Base-by-base conservation (phyloP, 1,140 invertebrate species). In the Liolophura sinensis region DNA sequence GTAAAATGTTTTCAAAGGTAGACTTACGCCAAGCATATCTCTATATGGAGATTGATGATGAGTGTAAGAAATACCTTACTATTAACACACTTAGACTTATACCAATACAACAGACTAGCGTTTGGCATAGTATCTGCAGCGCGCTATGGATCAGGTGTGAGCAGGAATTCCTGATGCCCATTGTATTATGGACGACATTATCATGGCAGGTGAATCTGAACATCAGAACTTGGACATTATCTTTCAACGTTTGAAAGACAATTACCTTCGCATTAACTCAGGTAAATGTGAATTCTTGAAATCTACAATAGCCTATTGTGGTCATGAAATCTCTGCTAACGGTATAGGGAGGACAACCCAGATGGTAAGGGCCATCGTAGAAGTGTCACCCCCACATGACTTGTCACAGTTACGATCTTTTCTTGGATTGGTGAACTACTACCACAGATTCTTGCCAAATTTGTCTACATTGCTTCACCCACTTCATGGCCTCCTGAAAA, bases 111-210 rank as follows among this genome's bases (percentile, higher is more conserved):
- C 48, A 64, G 85, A 9, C 65, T 89, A n/a, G 15, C 47, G 6
- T 88, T 87, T 78, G 86, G 85, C 18, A 80, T 88, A 9, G 80
- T 84, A 65, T 80, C 79, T n/a, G 86, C 86, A n/a, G n/a, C n/a
- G n/a, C n/a, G n/a, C n/a, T n/a, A n/a, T n/a, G n/a, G n/a, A n/a
- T n/a, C n/a, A n/a, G n/a, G n/a, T n/a, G n/a, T n/a, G n/a, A n/a
- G n/a, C n/a, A n/a, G n/a, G n/a, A n/a, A n/a, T n/a, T n/a, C n/a
- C n/a, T n/a, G n/a, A n/a, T n/a, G n/a, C n/a, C 1, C 85, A 86
- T 25, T 71, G 77, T n/a, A 82, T 86, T 60, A 88, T 68, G 16
- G 69, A 68, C 57, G 68, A 74, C 24, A 72, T 74, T 40, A 46
- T 74, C 1, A 55, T 68, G 11, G 64, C 68, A 22, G 65, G 67